Percentiles rank a stretch among this genome's conserved stretches.
These are phyloP conservation scores for Zoanthus sociatus DNA, from an alignment of 92 coral and sea anemone species.

Conservation along the genomic window DNA sequence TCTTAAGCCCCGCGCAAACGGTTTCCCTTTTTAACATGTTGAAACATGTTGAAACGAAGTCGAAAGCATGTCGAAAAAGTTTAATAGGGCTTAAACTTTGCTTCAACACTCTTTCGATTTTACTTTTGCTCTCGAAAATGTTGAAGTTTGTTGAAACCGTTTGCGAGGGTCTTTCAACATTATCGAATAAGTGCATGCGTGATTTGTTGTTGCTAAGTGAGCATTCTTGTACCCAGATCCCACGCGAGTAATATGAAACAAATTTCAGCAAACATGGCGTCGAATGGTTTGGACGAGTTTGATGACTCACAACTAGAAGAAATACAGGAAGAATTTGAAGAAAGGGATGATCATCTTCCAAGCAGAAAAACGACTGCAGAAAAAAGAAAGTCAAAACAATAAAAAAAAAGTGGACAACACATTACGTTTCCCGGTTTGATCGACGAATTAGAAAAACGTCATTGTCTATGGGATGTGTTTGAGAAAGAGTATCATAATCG, in stretches of 20 bases:
- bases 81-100: neutral
- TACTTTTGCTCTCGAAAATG: conserved; percentile 5
- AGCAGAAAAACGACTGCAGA: neutral
- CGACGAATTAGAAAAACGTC: conserved; percentile 42
- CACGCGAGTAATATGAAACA: conserved; percentile 7
- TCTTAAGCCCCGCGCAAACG: too few relatives aligned
- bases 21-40: neutral
- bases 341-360: neutral
- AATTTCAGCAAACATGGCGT: conserved; percentile 26
- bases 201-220: neutral
- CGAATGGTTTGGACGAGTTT: conserved; percentile 7
- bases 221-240: neutral
- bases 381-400: conserved; percentile 14
- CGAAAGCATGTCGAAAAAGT: neutral
- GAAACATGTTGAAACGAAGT: neutral
- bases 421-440: conserved; percentile 34
- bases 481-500: conserved; percentile 46
- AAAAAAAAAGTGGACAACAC: conserved; percentile 26
- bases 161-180: neutral
- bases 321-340: conserved; percentile 25
- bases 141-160: conserved; percentile 8
- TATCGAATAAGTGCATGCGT: neutral
- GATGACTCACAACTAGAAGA: conserved; percentile 7
- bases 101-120: neutral
- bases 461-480: conserved; percentile 43